Evolutionary conservation across 2,113 vertebrate genomes (phyloP).

Genomic region (Pelodiscus sinensis): DNA sequence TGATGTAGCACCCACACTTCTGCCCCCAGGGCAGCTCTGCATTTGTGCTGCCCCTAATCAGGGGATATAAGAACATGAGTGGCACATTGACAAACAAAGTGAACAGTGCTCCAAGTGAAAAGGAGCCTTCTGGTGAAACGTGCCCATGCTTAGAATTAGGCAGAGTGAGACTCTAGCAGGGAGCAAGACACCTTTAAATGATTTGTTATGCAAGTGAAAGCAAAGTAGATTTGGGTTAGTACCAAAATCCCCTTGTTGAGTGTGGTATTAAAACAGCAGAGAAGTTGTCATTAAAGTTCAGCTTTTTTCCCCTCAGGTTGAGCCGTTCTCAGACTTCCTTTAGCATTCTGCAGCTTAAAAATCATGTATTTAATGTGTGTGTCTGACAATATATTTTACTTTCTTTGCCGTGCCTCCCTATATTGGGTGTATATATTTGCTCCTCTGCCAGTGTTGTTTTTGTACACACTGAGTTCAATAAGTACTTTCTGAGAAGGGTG

Average conservation of each 20-base stretch:
- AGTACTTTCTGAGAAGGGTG: conserved; percentile 52
- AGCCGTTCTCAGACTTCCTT: conserved; percentile 33
- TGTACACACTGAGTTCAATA: conserved; percentile 31
- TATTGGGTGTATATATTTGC: conserved; percentile 24
- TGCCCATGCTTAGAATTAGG: neutral
- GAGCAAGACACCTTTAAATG: conserved; percentile 20
- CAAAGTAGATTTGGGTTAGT: neutral
- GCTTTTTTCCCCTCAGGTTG: neutral
- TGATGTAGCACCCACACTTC: neutral
- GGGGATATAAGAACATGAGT: conserved; percentile 21
- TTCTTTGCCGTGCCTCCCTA: conserved; percentile 42
- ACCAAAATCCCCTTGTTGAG: conserved; percentile 15
- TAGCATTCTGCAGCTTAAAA: conserved; percentile 42
- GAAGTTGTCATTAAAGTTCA: neutral
- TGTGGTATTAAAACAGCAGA: neutral
- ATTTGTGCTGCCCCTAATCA: conserved; percentile 16
- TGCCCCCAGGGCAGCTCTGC: neutral
- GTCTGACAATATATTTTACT: conserved; percentile 56
- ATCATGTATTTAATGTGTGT: conserved; percentile 41
- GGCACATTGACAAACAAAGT: neutral
- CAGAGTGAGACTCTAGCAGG: conserved; percentile 27
- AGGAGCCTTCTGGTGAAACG: neutral
- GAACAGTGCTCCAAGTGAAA: neutral
- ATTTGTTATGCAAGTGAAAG: neutral
- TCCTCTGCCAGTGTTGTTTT: conserved; percentile 55